phyloP scores from a whole-genome alignment of 2,113 vertebrate species.

The Alouatta palliata region DNA sequence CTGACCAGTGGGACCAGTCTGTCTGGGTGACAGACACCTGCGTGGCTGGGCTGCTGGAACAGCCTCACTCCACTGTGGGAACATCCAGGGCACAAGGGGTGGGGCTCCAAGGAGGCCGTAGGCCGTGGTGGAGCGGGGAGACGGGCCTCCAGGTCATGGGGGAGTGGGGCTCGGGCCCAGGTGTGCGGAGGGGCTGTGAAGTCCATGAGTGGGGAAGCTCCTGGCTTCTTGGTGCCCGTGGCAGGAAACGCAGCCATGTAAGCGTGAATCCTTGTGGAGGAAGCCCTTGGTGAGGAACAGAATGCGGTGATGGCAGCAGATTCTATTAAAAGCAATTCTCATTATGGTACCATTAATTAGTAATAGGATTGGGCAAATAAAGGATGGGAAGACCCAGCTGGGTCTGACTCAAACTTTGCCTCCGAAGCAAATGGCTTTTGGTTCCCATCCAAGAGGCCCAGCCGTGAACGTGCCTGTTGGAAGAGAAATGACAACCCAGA shows the following conservation, averaged over 20 bases:
- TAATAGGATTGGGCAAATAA: constrained; percentile 79
- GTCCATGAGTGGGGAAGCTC: neutral
- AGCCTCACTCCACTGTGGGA: fast-evolving
- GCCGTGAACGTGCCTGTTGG: neutral
- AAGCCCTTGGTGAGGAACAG: constrained; percentile 65
- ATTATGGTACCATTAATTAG: constrained; percentile 82
- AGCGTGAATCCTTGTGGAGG: constrained; percentile 43
- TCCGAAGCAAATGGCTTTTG: constrained; percentile 62
- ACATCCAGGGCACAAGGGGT: neutral
- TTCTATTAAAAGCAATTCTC: constrained; percentile 80
- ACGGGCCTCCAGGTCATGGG: neutral
- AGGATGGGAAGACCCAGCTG: constrained; percentile 80
- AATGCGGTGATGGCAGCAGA: constrained; percentile 33
- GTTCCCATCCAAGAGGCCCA: neutral
- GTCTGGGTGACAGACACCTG: neutral
- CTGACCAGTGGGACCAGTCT: neutral
- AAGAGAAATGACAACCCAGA: neutral
- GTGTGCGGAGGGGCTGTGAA: neutral
- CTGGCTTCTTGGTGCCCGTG: neutral
- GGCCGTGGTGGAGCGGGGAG: fast-evolving
- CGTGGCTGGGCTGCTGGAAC: neutral
- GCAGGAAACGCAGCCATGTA: constrained; percentile 60
- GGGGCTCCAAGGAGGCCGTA: neutral
- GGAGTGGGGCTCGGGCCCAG: fast-evolving
- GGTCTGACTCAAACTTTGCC: constrained; percentile 66